Base-by-base conservation (phyloP, 2,888 invertebrate genomes). In the Heliconius hortense region DNA sequence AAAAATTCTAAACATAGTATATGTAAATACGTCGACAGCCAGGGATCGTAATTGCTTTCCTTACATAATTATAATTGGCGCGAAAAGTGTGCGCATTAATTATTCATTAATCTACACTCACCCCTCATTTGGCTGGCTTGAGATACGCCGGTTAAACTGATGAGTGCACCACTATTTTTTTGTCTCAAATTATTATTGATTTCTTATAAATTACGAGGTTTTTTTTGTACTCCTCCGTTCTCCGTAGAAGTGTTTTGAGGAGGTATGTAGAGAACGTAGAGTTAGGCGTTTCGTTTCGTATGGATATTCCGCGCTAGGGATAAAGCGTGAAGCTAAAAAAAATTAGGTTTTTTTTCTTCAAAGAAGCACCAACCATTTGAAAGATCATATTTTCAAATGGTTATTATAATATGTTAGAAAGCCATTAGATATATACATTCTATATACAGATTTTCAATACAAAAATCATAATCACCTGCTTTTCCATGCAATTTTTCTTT, bases 41-140 rank as follows among this genome's bases (percentile, higher is more conserved):
- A 79, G 80, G 75, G 80, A 77, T 75, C 77, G 72, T 91, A 90
- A 91, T 90, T 89, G 89, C 88, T 91, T 90, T 89, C 87, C 92
- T 93, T 91, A 90, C 88, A 86, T 88, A 85, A 89, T 91, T 89
- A 90, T 92, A 91, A 93, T 93, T 93, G 91, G 90, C 91, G 90
- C 82, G 88, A 87, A 89, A 88, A 87, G 85, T 89, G 88, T 87
- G 89, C 83, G 85, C 90, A 92, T 93, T 92, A 93, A 93, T 93
- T 91, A 93, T 92, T 93, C 93, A 92, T 93, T 91, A 93, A 82
- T 82, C 82, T 82, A 83, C 48, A 48, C 82, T 84, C 87, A 85
- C 87, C 89, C 89, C 91, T 89, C 91, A 90, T 91, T 90, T 90
- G 86, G 81, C 80, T 84, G 88, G 87, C 91, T 91, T 90, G 88